These are phyloP conservation scores for Apostichopus parvimensis DNA, from an alignment of 35 echinoderm and acorn worm species.

Conservation along the genomic window DNA sequence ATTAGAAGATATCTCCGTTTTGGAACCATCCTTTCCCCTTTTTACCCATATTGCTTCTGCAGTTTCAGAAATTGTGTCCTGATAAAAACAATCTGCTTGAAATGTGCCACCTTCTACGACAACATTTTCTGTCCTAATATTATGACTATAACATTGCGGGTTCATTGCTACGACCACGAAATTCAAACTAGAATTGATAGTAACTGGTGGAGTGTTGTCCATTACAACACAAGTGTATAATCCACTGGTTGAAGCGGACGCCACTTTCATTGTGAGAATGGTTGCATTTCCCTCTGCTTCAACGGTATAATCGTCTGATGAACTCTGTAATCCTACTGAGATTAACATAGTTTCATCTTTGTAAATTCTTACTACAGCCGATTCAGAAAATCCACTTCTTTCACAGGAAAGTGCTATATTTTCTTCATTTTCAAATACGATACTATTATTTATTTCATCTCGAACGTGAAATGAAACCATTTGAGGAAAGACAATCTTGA, in stretches of 20 bases:
- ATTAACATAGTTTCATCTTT: background rate
- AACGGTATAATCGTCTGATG: background rate
- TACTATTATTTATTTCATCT: background rate
- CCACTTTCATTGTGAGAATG: constrained; percentile 18
- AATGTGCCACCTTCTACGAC: background rate
- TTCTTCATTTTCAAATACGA: background rate
- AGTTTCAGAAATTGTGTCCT: no score
- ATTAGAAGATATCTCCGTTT: background rate
- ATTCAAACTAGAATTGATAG: background rate
- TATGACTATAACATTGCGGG: background rate
- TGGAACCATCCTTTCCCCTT: background rate
- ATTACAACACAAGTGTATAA: constrained; percentile 6
- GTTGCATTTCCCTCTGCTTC: background rate
- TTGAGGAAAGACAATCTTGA: background rate
- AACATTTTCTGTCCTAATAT: background rate
- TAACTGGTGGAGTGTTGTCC: background rate
- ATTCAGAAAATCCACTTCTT: background rate
- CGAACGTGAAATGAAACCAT: background rate
- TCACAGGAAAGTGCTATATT: constrained; percentile 22
- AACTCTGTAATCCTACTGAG: no score
- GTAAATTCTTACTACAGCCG: background rate
- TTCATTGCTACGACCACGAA: background rate
- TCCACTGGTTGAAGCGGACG: background rate
- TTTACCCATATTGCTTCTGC: background rate
- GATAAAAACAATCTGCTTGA: constrained; percentile 9